Evolutionary conservation across 2,797 vertebrate species (phyloP).

Genomic region (Gallinago stenura): DNA sequence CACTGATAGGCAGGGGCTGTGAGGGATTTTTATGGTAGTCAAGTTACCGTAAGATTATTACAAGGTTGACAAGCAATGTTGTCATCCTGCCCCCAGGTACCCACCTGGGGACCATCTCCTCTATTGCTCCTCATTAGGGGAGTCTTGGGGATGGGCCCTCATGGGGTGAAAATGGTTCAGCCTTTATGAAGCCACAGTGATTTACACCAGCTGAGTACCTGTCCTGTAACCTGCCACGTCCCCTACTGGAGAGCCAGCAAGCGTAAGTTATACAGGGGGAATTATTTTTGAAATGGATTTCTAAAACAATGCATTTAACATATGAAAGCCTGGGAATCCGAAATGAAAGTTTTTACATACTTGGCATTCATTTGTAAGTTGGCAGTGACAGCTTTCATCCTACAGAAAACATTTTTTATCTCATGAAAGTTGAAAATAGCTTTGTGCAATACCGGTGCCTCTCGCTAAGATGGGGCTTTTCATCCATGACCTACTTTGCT

Average conservation of each 20-base stretch:
- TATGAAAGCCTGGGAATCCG: slow-evolving; percentile 63
- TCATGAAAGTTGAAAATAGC: slow-evolving; percentile 75
- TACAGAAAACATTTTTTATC: slow-evolving; percentile 68
- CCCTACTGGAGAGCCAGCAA: not conserved
- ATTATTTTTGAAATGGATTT: slow-evolving; percentile 40
- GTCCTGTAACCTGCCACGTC: not conserved
- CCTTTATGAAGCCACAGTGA: not conserved
- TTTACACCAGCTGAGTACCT: not conserved
- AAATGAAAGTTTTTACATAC: slow-evolving; percentile 66
- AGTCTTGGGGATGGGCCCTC: not conserved
- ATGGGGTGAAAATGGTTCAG: not conserved
- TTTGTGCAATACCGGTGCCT: slow-evolving; percentile 62
- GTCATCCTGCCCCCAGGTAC: not conserved
- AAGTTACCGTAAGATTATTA: not conserved
- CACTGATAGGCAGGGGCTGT: not conserved
- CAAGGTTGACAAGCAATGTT: not conserved
- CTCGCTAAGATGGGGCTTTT: slow-evolving; percentile 66
- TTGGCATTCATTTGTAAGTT: slow-evolving; percentile 72
- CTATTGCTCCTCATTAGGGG: fast-evolving
- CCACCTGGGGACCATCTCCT: not conserved
- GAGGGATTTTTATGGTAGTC: not conserved
- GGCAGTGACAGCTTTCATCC: slow-evolving; percentile 75
- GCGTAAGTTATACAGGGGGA: not conserved
- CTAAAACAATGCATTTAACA: slow-evolving; percentile 73
- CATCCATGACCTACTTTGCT: slow-evolving; percentile 80